A percentile compares a stretch with the other conserved stretches of the same genome.
These are phyloP conservation scores for Thalassoma bifasciatum DNA, from an alignment of 2,113 vertebrate genomes.

Conservation along the genomic window DNA sequence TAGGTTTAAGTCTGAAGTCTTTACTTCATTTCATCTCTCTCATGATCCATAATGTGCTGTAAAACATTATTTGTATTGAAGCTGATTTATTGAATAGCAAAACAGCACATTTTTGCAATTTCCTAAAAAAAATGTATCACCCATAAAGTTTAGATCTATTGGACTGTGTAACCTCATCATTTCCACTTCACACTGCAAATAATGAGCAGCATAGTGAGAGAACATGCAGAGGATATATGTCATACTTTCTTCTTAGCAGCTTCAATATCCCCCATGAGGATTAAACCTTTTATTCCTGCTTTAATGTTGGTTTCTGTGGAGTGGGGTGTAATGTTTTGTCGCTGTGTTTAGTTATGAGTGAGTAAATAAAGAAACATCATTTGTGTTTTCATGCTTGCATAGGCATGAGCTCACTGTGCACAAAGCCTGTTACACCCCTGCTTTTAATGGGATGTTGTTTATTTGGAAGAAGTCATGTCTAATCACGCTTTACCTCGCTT, in stretches of 20 bases:
- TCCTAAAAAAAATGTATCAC: neutral
- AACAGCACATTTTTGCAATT: too few species aligned
- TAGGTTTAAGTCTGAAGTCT: neutral
- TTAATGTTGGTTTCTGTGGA: constrained; percentile 54
- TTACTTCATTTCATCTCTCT: neutral
- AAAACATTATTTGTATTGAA: neutral
- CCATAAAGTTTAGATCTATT: constrained; percentile 9
- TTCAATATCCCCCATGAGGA: constrained; percentile 40
- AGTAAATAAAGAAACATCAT: constrained; percentile 69
- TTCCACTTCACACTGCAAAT: constrained; percentile 37
- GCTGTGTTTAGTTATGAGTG: constrained; percentile 60
- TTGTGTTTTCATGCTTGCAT: constrained; percentile 73
- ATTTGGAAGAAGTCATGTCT: constrained; percentile 49
- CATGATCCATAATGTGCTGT: neutral
- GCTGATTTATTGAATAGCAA: too few species aligned
- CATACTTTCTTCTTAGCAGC: constrained; percentile 50
- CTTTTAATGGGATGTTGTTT: constrained; percentile 73
- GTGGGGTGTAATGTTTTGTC: constrained; percentile 48
- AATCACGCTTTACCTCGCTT: constrained; percentile 41
- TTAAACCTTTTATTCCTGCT: constrained; percentile 42
- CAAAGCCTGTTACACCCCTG: constrained; percentile 44
- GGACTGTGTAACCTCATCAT: constrained; percentile 56
- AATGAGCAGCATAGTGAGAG: constrained; percentile 48
- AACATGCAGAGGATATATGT: constrained; percentile 36
- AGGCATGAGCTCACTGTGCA: constrained; percentile 53